Base-by-base conservation (phyloP, 2,797 vertebrate species). In the Chanos chanos region DNA sequence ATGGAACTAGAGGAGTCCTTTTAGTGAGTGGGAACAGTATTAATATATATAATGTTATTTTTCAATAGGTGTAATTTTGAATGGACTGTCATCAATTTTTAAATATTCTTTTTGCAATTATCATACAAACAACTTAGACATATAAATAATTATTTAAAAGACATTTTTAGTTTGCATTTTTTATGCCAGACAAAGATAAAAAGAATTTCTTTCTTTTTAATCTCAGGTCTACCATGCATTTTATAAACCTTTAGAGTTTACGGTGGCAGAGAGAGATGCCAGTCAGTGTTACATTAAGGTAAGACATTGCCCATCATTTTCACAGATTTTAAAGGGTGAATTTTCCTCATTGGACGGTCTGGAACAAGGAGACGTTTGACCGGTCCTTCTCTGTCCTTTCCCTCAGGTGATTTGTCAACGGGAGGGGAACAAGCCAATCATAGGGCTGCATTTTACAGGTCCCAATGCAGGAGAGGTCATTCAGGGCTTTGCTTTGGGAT, bases 241-340 rank as follows among this genome's bases (percentile, higher is more conserved):
- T 82, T 99, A 97, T 78, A 98, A 94, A 74, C 96, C 97, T 0
- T 79, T 99, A 65, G 96, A 99, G 74, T 99, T 94, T 78, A 90
- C 89, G 0, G 89, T 98, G 4, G 79, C 94, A 5, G 89, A 93
- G 77, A 89, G 90, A 43, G 90, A 95, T 39, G 80, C 91, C 5
- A 78, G 87, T 73, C 94, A 95, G 51, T 99, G 96, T 78, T 98
- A 98, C 80, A 80, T 95, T 3, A 99, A 99, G 91, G 96, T 98
- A 60, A 80, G 81, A 31, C 19, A 28, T 52, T 69, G n/a, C 28
- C 7, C 12, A 16, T 13, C n/a, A n/a, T n/a, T n/a, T n/a, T n/a
- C n/a, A n/a, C n/a, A n/a, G n/a, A n/a, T n/a, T n/a, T n/a, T 8
- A 40, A 1, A 40, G 2, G 9, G 4, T 9, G 22, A 22, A 41